A percentile compares a stretch with the other conserved stretches of the same genome.
Conservation (phyloP, 2,113 vertebrate species). For the Chrysochloris asiatica region DNA sequence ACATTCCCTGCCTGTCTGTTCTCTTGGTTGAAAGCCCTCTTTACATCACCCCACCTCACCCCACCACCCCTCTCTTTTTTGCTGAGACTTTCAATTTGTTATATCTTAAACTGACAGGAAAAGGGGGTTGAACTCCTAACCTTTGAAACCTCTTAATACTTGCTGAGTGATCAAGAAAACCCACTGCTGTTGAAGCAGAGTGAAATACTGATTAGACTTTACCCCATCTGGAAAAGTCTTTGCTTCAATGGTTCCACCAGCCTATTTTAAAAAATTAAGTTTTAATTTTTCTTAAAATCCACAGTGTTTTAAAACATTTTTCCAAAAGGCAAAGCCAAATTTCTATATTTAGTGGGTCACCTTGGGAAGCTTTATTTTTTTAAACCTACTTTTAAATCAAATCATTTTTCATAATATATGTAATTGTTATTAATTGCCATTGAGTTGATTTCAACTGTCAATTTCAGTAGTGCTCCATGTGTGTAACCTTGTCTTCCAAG, state of each 20-base stretch:
- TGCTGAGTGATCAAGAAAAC: slow-evolving; percentile 61
- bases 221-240: slow-evolving; percentile 24
- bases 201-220: slow-evolving; percentile 61
- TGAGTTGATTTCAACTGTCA: not conserved
- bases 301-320: slow-evolving; percentile 39
- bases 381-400: slow-evolving; percentile 33
- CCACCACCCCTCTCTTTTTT: not conserved
- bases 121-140: slow-evolving; percentile 53
- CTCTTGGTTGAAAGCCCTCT: slow-evolving; percentile 49
- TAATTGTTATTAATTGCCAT: not conserved
- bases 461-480: too few relatives aligned
- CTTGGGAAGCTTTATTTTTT: slow-evolving; percentile 28
- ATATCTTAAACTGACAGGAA: slow-evolving; percentile 56
- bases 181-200: not conserved
- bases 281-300: slow-evolving; percentile 31
- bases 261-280: slow-evolving; percentile 3
- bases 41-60: not conserved
- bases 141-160: slow-evolving; percentile 76
- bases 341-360: slow-evolving; percentile 32
- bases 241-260: not conserved
- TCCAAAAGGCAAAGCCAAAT: slow-evolving; percentile 12
- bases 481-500: not conserved
- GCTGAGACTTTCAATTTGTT: slow-evolving; percentile 68
- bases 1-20: slow-evolving; percentile 41
- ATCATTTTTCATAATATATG: not conserved